Evolutionary conservation across 2,113 vertebrate species (phyloP).

Genomic region (Chlorocebus sabaeus): DNA sequence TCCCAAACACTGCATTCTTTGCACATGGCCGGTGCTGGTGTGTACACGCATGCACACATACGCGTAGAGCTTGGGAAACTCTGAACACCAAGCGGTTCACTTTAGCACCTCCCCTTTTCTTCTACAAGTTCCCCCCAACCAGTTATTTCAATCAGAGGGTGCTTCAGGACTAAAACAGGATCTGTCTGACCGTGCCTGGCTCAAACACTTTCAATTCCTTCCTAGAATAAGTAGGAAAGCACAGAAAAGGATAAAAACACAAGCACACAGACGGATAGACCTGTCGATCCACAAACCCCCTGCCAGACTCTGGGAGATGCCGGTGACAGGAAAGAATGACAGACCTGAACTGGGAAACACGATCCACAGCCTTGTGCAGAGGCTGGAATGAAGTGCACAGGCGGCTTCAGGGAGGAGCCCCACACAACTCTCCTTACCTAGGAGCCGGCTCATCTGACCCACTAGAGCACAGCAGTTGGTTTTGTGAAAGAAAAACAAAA

Average conservation of each 20-base stretch:
- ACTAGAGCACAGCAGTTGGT: neutral
- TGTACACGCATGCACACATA: neutral
- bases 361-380: neutral
- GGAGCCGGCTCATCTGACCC: fast-evolving
- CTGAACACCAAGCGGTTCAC: neutral
- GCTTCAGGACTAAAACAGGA: neutral
- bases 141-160: neutral
- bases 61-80: neutral
- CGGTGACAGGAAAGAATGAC: neutral
- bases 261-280: neutral
- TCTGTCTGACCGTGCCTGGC: neutral
- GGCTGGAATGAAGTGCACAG: neutral
- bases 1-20: neutral
- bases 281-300: neutral
- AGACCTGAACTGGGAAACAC: neutral
- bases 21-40: fast-evolving
- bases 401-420: neutral
- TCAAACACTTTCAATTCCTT: neutral
- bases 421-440: fast-evolving
- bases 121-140: neutral
- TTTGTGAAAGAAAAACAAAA: neutral
- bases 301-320: neutral
- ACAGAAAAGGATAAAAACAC: neutral
- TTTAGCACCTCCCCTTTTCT: neutral
- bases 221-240: neutral